These are phyloP conservation scores for Pundamilia nyererei DNA, from an alignment of 2,113 vertebrate genomes.

Conservation along the genomic window DNA sequence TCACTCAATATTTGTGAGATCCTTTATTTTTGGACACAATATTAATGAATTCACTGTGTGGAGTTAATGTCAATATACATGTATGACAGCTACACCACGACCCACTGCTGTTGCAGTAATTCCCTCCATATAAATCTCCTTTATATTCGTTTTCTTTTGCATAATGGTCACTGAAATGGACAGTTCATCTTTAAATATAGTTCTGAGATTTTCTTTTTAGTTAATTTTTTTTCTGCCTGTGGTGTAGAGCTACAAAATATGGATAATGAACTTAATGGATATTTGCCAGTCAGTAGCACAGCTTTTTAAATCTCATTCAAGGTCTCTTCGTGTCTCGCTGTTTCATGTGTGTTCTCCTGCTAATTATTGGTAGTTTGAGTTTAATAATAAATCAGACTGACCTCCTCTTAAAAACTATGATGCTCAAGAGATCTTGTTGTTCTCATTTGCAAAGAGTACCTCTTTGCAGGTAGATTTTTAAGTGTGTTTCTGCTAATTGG, in stretches of 20 bases:
- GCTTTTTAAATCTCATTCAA: neutral
- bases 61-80: neutral
- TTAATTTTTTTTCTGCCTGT: neutral
- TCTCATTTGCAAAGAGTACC: neutral
- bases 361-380: neutral
- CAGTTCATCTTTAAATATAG: neutral
- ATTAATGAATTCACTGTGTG: neutral
- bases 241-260: neutral
- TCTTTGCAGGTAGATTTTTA: conserved; percentile 19
- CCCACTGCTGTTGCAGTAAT: neutral
- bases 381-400: neutral
- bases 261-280: conserved; percentile 7
- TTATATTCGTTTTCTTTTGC: neutral
- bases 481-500: conserved; percentile 10
- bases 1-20: neutral
- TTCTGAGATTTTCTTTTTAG: neutral
- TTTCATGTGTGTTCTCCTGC: neutral
- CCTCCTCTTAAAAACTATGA: neutral
- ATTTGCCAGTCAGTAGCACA: neutral
- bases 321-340: neutral
- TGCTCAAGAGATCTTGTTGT: neutral
- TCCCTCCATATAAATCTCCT: neutral
- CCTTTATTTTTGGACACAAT: neutral
- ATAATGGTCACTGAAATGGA: neutral
- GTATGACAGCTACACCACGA: neutral